Conservation (phyloP, 2,888 invertebrate species). For the Tiphia femorata region DNA sequence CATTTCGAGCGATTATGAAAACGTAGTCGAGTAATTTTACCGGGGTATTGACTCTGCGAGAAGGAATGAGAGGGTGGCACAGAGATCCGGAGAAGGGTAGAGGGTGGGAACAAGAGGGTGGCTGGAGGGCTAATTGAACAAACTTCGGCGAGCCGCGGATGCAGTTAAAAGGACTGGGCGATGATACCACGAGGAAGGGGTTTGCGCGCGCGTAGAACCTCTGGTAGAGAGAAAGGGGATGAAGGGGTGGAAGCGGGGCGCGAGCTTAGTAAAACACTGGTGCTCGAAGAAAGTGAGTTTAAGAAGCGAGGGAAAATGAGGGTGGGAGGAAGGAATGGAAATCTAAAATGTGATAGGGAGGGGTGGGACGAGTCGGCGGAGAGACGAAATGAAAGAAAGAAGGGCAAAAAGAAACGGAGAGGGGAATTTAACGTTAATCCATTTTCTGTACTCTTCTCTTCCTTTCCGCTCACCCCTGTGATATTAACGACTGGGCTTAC, state of each 20-base stretch:
- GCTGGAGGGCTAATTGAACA: constrained; percentile 59
- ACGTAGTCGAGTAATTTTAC: constrained; percentile 55
- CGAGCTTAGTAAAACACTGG: neutral
- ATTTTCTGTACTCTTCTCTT: constrained; percentile 40
- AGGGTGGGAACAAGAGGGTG: no score
- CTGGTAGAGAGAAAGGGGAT: no score
- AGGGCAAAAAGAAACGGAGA: constrained; percentile 10
- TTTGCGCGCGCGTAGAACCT: no score
- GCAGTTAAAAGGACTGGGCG: constrained; percentile 41
- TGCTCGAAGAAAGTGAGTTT: neutral
- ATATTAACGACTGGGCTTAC: constrained; percentile 30
- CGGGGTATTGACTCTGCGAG: constrained; percentile 56
- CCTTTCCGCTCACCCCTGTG: neutral
- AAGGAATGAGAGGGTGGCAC: constrained; percentile 42
- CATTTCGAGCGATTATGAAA: constrained; percentile 41
- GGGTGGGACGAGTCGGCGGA: constrained; percentile 6
- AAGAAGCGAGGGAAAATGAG: neutral
- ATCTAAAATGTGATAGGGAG: neutral
- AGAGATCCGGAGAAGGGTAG: no score
- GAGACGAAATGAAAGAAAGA: neutral
- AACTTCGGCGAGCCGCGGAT: constrained; percentile 49
- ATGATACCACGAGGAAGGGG: no score
- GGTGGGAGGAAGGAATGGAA: neutral
- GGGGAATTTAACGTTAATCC: constrained; percentile 58
- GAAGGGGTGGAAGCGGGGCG: no score